Percentiles rank a stretch among this genome's conserved stretches.
phyloP scores from a whole-genome alignment of 2,888 invertebrate species.

The Eupithecia tripunctaria region DNA sequence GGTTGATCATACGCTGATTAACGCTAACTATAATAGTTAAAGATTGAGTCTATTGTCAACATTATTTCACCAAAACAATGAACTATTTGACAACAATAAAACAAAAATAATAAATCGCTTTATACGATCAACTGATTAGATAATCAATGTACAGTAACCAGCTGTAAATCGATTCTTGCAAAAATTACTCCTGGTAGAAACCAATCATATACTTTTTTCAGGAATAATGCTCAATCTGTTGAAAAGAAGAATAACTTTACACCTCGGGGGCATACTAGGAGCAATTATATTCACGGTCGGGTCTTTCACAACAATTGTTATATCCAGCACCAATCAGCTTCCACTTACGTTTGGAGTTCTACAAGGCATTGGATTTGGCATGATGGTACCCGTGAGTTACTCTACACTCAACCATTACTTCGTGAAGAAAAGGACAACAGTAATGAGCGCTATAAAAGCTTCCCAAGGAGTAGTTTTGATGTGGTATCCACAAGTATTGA shows the following conservation, averaged over 20 bases:
- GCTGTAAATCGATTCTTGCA: not conserved
- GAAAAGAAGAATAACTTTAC: conserved; percentile 80
- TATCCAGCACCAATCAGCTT: conserved; percentile 82
- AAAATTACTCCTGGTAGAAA: not conserved
- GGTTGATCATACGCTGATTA: too few relatives aligned
- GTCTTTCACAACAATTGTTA: conserved; percentile 81
- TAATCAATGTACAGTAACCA: not conserved
- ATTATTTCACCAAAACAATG: not conserved
- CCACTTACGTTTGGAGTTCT: conserved; percentile 83
- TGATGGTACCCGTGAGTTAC: conserved; percentile 86
- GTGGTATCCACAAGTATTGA: conserved; percentile 84
- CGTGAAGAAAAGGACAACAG: conserved; percentile 83
- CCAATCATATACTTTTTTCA: conserved; percentile 56
- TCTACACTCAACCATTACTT: conserved; percentile 87
- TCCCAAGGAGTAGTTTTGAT: conserved; percentile 84
- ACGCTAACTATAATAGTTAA: not conserved
- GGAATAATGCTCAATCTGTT: conserved; percentile 85
- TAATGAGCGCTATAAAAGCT: conserved; percentile 86
- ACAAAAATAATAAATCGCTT: too few relatives aligned
- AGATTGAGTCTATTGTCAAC: not conserved
- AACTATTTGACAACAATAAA: too few relatives aligned
- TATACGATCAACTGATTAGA: too few relatives aligned
- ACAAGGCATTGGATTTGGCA: conserved; percentile 86
- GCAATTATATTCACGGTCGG: conserved; percentile 80
- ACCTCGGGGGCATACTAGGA: conserved; percentile 84